Evolutionary conservation across 1,140 invertebrate genomes (phyloP), one percentile per base, ranked within the genome.

Genomic region (Dendroctonus valens): DNA sequence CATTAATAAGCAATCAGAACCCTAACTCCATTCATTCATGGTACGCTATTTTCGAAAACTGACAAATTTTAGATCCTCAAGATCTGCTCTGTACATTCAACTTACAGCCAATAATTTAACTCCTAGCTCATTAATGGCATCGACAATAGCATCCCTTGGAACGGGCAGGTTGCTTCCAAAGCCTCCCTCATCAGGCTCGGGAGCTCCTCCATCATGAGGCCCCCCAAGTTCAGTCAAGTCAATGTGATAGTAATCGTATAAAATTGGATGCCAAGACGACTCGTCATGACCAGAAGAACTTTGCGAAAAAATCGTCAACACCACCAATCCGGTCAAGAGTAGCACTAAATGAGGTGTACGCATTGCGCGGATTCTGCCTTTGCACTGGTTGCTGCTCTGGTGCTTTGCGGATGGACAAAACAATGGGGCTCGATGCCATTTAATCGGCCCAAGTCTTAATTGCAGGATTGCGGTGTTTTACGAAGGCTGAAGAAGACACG

Each of bases 61-160:
- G n/a, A 26, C 26, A 26, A 26, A 26, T 3, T 26, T 26, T 3
- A 26, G 26, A 26, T 26, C 26, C 26, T 26, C 26, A 46, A 46
- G 9, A 46, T 3, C 2, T 3, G 12, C 44, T 46, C n/a, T 49
- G 14, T 42, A 57, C 41, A 11, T 46, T 39, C 46, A 61, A 68
- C 86, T 85, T 78, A 88, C 86, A 61, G 86, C 83, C 0, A 91
- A 81, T 60, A 91, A 83, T 72, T 84, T 86, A 55, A 90, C 79
- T 59, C 88, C 89, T 37, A 91, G 82, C 73, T 85, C 83, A 72
- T 92, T 92, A 14, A 89, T 86, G n/a, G 89, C 82, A 72, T 92
- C 89, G 11, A 89, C 86, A 87, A 92, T 91, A 44, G 88, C 80
- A 61, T 89, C 85, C 41, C 48, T 52, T 8, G 66, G 62, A 6